A percentile compares a stretch with the other conserved stretches of the same genome.
These are phyloP conservation scores for Aleiodes sp. DNA, from an alignment of 1,140 invertebrate genomes.

Conservation along the genomic window DNA sequence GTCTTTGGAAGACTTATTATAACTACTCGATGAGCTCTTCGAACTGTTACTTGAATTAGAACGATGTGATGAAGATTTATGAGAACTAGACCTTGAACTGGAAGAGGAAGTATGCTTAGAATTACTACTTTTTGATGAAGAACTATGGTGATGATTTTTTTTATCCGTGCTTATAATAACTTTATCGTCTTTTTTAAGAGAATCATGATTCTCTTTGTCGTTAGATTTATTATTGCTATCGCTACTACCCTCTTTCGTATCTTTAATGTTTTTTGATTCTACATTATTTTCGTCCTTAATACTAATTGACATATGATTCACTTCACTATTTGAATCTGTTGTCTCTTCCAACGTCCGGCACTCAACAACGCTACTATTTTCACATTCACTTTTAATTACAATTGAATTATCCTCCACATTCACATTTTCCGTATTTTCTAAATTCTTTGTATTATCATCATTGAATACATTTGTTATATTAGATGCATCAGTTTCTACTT, in stretches of 20 bases:
- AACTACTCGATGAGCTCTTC: constrained; percentile 46
- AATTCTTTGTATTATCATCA: constrained; percentile 39
- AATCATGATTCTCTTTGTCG: constrained; percentile 63
- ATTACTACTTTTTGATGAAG: constrained; percentile 66
- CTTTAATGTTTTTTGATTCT: constrained; percentile 52
- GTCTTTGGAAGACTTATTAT: constrained; percentile 60
- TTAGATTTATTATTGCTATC: constrained; percentile 54
- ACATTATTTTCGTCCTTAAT: constrained; percentile 57
- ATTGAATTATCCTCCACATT: constrained; percentile 45
- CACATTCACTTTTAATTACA: constrained; percentile 37
- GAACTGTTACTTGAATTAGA: constrained; percentile 50
- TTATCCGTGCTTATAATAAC: constrained; percentile 59
- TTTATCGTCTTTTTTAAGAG: constrained; percentile 58
- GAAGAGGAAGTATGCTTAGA: constrained; percentile 63
- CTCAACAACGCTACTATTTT: constrained; percentile 47
- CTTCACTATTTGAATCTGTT: constrained; percentile 38
- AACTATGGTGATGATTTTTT: constrained; percentile 65
- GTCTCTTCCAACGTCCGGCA: constrained; percentile 29
- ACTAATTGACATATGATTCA: constrained; percentile 47
- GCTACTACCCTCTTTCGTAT: too few species aligned
- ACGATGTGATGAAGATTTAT: constrained; percentile 52
- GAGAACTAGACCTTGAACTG: constrained; percentile 59
- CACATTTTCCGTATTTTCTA: constrained; percentile 44
- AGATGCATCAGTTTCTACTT: constrained; percentile 66
- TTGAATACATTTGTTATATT: constrained; percentile 42